Evolutionary conservation across 1,140 invertebrate genomes (phyloP).

Genomic region (Agrypnia vestita): DNA sequence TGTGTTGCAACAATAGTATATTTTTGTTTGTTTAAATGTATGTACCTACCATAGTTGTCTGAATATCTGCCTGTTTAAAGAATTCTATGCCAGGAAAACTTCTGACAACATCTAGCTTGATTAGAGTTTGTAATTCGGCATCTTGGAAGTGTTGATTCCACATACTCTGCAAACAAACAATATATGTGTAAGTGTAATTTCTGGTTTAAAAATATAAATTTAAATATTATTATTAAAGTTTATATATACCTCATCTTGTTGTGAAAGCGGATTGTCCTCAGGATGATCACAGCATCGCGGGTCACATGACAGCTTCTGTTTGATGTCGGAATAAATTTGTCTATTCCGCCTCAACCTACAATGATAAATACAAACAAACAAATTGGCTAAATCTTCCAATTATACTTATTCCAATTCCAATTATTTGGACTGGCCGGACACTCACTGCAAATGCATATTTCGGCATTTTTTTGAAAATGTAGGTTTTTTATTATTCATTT

Average conservation of each 20-base stretch:
- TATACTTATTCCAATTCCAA: too few species aligned
- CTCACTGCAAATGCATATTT: neutral
- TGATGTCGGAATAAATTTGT: constrained; percentile 44
- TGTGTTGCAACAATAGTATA: neutral
- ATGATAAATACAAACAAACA: constrained; percentile 10
- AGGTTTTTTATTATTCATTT: too few species aligned
- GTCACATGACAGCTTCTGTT: constrained; percentile 49
- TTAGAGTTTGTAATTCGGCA: constrained; percentile 78
- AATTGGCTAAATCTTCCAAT: neutral
- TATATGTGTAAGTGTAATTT: too few species aligned
- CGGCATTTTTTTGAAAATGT: too few species aligned
- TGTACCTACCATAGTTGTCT: constrained; percentile 77
- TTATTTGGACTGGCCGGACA: too few species aligned
- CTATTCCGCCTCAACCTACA: constrained; percentile 48
- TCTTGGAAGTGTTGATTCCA: constrained; percentile 86
- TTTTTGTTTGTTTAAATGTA: constrained; percentile 43
- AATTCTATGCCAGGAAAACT: constrained; percentile 84
- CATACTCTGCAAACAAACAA: constrained; percentile 72
- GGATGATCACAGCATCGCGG: constrained; percentile 35
- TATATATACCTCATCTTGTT: constrained; percentile 50
- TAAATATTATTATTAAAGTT: neutral
- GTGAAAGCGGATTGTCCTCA: constrained; percentile 56
- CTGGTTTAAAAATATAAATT: too few species aligned
- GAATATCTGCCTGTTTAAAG: constrained; percentile 76
- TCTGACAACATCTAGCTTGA: constrained; percentile 82